Evolutionary conservation across 1,140 invertebrate species (phyloP).

Genomic region (Trachymyrmex cornetzi): DNA sequence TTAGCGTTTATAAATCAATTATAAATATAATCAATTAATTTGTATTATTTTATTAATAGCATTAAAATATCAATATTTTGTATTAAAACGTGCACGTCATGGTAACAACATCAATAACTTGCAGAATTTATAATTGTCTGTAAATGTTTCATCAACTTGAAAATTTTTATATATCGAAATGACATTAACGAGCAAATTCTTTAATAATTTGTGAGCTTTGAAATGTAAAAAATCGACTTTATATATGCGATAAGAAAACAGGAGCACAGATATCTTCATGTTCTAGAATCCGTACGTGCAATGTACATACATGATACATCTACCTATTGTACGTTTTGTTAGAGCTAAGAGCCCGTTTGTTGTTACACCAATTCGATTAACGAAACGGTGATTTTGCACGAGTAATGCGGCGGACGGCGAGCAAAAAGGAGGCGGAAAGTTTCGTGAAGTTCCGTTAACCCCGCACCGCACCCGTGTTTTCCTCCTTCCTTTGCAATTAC

Average conservation of each 20-base stretch:
- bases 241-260: neutral
- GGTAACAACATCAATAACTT: neutral
- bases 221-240: conserved; percentile 36
- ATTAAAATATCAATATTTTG: conserved; percentile 7
- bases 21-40: conserved; percentile 3
- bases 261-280: conserved; percentile 23
- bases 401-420: conserved; percentile 4
- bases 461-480: conserved; percentile 36
- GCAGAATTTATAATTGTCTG: neutral
- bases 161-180: conserved; percentile 12
- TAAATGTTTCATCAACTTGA: conserved; percentile 16
- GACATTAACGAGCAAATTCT: neutral
- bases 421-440: conserved; percentile 54
- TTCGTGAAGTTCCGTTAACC: conserved; percentile 34
- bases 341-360: neutral
- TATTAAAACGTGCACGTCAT: neutral
- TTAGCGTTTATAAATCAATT: neutral
- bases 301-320: neutral
- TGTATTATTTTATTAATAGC: neutral
- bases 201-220: neutral
- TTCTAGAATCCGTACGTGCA: neutral
- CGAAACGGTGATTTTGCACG: conserved; percentile 54
- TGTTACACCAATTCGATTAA: conserved; percentile 56
- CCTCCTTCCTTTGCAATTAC: conserved; percentile 56
- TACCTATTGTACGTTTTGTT: neutral